Percentiles rank a stretch among this genome's conserved stretches.
These are phyloP conservation scores for Megaceryle alcyon DNA, from an alignment of 2,797 vertebrate species.

Conservation along the genomic window DNA sequence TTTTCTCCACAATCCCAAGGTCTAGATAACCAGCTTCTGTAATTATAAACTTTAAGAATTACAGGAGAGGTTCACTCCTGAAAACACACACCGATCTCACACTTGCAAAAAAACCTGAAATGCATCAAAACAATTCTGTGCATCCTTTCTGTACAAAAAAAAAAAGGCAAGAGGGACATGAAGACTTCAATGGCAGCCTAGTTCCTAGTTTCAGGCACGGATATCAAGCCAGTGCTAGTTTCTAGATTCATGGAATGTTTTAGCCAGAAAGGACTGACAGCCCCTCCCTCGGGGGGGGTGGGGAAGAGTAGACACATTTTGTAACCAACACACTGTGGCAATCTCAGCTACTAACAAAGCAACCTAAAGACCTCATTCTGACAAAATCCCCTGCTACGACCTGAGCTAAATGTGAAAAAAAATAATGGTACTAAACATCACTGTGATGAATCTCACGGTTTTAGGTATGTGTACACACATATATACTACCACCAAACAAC, in stretches of 20 bases:
- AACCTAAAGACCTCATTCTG: not conserved
- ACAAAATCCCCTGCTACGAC: not conserved
- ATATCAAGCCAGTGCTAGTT: not conserved
- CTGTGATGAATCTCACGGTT: not conserved
- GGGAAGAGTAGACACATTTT: not conserved
- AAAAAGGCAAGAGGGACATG: accelerated
- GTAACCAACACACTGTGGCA: not conserved
- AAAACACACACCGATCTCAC: not conserved
- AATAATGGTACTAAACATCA: not conserved
- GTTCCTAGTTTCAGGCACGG: not conserved
- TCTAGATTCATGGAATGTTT: not conserved
- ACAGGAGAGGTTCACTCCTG: not conserved
- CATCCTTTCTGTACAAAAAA: too few relatives aligned
- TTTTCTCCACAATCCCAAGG: not conserved
- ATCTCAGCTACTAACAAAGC: not conserved
- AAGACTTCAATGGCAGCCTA: not conserved
- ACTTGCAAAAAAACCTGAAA: not conserved
- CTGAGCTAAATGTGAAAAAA: not conserved
- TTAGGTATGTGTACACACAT: not conserved
- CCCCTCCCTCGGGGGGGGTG: too few relatives aligned
- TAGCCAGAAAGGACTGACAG: not conserved
- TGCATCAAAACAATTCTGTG: not conserved
- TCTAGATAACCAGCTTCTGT: not conserved
- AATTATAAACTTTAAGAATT: not conserved
- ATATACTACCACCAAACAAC: not conserved